Evolutionary conservation across 2,113 vertebrate species (phyloP), one percentile per base, ranked within the genome.

Genomic region (Notechis scutatus): DNA sequence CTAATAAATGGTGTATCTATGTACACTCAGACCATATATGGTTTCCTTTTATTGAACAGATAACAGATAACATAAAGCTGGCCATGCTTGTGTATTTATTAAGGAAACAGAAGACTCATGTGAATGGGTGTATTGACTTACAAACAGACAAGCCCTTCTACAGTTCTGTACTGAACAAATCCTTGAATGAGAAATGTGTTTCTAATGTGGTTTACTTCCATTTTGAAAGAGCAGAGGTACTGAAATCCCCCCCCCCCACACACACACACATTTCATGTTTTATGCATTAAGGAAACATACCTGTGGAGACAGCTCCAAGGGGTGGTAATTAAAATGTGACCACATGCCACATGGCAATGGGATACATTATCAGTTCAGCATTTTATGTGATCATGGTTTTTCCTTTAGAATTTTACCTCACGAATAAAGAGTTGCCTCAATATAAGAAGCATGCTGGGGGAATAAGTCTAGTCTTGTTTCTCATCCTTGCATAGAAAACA

Each of bases 201-300:
- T 92, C 94, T 94, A 92, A 93, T 92, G 10, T 4, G 2, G 47
- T 56, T 93, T 86, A 94, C 94, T 96, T 96, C 96, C 95, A 95
- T 94, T 92, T 74, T 95, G 94, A 91, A 92, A 94, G 90, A 59
- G 54, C 96, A 93, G 95, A 81, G 90, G 92, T 95, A 95, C 94
- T 96, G 93, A 95, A 97, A 96, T 96, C 94, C 92, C 94, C 0
- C 11, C 61, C n/a, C 95, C 89, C 57, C 87, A 93, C n/a, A 2
- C 26, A n/a, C 26, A n/a, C 11, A 64, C 61, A 69, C 29, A 69
- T 69, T 94, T 97, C 96, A 97, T 97, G 96, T 97, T 97, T 97
- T 97, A 97, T 97, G 96, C 96, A 97, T 95, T 94, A 96, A 97
- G 94, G 95, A 96, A 96, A 96, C 94, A 94, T 96, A 97, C 97